A percentile compares a stretch with the other conserved stretches of the same genome.
Conservation (phyloP, 2,113 vertebrate genomes). For the Phainopepla nitens region DNA sequence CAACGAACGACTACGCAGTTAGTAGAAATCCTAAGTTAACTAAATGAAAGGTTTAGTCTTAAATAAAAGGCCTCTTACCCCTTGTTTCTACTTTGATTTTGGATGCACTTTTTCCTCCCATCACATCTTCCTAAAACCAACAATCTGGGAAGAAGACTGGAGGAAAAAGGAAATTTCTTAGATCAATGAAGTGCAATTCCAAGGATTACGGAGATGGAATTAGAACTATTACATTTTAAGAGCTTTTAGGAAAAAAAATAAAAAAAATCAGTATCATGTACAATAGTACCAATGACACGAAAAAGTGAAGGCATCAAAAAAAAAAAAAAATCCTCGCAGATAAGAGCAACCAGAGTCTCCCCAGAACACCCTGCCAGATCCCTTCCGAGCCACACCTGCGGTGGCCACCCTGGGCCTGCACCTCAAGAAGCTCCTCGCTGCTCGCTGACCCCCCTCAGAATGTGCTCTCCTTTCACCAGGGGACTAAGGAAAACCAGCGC, state of each 20-base stretch:
- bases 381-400: background rate
- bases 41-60: conserved; percentile 63
- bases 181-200: conserved; percentile 56
- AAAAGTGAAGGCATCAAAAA: background rate
- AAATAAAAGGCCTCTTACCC: conserved; percentile 65
- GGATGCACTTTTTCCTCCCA: conserved; percentile 68
- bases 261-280: background rate
- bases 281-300: background rate
- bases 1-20: conserved; percentile 15
- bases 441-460: background rate
- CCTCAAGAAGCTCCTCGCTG: background rate
- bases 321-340: background rate
- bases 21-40: conserved; percentile 53
- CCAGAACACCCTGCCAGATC: background rate
- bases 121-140: conserved; percentile 71
- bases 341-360: background rate
- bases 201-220: conserved; percentile 38
- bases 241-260: background rate
- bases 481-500: background rate
- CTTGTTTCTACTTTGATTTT: conserved; percentile 69
- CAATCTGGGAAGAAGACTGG: conserved; percentile 69
- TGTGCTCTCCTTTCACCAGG: fast-evolving
- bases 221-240: conserved; percentile 2
- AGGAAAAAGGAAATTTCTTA: conserved; percentile 71
- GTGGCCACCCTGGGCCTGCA: background rate